phyloP scores from a whole-genome alignment of 2,113 vertebrate species.

The Vidua chalybeata region DNA sequence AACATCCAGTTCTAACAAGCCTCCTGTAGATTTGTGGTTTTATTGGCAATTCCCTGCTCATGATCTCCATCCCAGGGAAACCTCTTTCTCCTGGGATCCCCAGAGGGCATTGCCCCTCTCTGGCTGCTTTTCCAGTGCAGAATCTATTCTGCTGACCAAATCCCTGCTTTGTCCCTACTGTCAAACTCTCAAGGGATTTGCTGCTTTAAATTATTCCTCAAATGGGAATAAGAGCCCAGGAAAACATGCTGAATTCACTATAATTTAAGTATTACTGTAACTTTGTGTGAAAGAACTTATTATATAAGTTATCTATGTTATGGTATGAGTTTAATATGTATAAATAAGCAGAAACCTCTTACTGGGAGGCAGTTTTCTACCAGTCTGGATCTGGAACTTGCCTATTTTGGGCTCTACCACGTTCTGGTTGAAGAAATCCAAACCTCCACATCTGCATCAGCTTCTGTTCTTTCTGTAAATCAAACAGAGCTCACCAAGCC shows the following conservation, averaged over 20 bases:
- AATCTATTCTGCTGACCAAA: background rate
- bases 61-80: background rate
- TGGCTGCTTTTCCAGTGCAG: background rate
- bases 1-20: background rate
- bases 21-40: background rate
- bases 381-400: background rate
- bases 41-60: background rate
- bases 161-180: background rate
- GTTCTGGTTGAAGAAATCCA: background rate
- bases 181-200: background rate
- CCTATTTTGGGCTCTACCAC: background rate
- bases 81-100: background rate
- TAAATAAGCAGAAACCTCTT: background rate
- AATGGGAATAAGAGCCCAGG: background rate
- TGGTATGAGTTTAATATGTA: background rate
- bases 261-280: background rate
- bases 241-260: background rate
- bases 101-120: rapidly evolving
- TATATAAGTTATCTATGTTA: background rate
- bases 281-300: background rate
- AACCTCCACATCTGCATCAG: background rate
- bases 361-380: background rate
- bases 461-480: background rate
- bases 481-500: background rate
- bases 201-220: background rate